Conservation (phyloP, 2,113 vertebrate species). For the Artemisiospiza belli region DNA sequence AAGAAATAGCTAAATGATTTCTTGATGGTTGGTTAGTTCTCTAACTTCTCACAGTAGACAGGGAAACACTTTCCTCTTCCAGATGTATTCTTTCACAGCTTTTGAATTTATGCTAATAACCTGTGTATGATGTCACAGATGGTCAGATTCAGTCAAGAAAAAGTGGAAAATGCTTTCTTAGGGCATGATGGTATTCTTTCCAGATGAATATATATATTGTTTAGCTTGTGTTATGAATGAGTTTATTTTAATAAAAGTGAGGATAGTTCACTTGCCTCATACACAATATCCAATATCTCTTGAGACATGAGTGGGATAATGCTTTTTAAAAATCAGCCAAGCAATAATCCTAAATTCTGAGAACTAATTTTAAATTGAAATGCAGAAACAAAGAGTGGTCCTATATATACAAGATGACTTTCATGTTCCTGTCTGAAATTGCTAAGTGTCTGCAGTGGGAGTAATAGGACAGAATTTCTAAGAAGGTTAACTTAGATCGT, state of each 20-base stretch:
- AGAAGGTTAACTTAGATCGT: not conserved
- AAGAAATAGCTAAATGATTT: too few relatives aligned
- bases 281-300: not conserved
- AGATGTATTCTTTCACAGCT: not conserved
- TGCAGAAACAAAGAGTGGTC: not conserved
- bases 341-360: constrained; percentile 15
- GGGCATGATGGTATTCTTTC: not conserved
- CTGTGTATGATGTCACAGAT: not conserved
- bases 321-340: not conserved
- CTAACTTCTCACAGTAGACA: not conserved
- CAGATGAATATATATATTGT: not conserved
- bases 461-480: not conserved
- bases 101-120: not conserved
- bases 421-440: not conserved
- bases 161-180: not conserved
- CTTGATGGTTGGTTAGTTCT: too few relatives aligned
- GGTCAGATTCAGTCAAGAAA: not conserved
- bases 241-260: not conserved
- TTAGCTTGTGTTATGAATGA: not conserved
- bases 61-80: not conserved
- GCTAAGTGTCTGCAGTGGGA: not conserved
- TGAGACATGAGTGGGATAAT: not conserved
- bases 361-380: constrained; percentile 31
- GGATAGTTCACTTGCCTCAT: not conserved
- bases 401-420: not conserved